Conservation (phyloP, 1,140 invertebrate genomes). For the Contarinia nasturtii region DNA sequence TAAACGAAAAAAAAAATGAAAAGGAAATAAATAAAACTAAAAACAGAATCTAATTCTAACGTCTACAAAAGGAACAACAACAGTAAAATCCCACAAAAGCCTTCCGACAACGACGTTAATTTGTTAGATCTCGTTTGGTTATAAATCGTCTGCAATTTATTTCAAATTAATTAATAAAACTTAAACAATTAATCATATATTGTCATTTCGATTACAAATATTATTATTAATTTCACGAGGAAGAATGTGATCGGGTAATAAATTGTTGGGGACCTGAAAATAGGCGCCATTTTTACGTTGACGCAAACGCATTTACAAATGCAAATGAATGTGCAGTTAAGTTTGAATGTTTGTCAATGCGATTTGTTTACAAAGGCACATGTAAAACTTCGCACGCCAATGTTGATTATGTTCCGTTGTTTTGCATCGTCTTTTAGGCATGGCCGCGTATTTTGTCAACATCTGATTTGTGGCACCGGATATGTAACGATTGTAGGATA, state of each 20-base stretch:
- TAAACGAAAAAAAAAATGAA: not conserved
- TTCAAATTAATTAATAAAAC: not conserved
- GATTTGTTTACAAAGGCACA: not conserved
- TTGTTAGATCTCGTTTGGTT: not conserved
- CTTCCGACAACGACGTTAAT: too few species aligned
- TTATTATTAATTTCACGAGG: not conserved
- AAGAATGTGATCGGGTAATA: not conserved
- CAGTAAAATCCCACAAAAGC: not conserved
- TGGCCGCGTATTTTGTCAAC: too few species aligned
- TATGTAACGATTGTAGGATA: too few species aligned
- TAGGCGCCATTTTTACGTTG: not conserved
- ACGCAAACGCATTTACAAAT: not conserved
- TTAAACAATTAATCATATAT: not conserved
- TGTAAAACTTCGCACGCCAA: not conserved
- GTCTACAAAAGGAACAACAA: not conserved
- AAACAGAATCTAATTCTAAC: not conserved
- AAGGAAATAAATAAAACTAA: not conserved
- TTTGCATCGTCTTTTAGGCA: too few species aligned
- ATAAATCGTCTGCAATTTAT: not conserved
- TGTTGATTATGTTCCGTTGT: too few species aligned
- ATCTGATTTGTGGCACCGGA: too few species aligned
- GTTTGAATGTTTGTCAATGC: not conserved
- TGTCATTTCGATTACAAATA: not conserved
- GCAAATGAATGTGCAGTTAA: not conserved
- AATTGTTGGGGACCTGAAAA: not conserved